Base-by-base conservation (phyloP, 2,113 vertebrate genomes). In the Corynorhinus townsendii region DNA sequence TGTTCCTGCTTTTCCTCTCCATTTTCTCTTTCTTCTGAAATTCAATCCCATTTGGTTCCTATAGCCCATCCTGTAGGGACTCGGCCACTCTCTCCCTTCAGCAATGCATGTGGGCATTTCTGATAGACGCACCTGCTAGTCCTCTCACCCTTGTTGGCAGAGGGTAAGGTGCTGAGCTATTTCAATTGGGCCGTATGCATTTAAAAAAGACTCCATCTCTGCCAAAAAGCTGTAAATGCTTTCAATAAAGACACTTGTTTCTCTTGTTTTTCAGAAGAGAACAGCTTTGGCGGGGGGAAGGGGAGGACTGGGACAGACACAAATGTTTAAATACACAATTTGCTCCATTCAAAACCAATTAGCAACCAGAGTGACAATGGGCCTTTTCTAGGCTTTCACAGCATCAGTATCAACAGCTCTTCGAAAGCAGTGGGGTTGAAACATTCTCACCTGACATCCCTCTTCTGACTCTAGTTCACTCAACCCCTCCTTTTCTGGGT, bases 151-250 rank as follows among this genome's bases (percentile, higher is more conserved):
- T 26, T 0, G 28, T 73, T 49, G 62, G 77, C 56, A 66, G 43
- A 86, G 73, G 84, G 47, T 54, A 64, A 86, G 54, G 47, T 20
- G 19, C 62, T 17, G 40, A 79, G 28, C 68, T 95, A 26, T 59
- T 96, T 82, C 85, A 52, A 38, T 7, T 79, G 47, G 59, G 43
- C 45, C 66, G 10, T 35, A 68, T 93, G 49, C 90, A 76, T 87
- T 82, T 84, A 30, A 45, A 68, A 43, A 62, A 45, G 22, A 17
- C 45, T 76, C 54, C 40, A 75, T 85, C 68, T 79, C 77, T 97
- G 90, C 93, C 90, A 80, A 92, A 96, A 96, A 93, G 68, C 52
- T 73, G 59, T 82, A 95, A 59, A 86, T 90, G n/a, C 38, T 83
- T 95, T 95, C 81, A 96, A 68, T 75, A 94, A 91, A 96, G 82